These are phyloP conservation scores for Magallana ariakensis DNA, from an alignment of 1,140 invertebrate genomes.

Conservation along the genomic window DNA sequence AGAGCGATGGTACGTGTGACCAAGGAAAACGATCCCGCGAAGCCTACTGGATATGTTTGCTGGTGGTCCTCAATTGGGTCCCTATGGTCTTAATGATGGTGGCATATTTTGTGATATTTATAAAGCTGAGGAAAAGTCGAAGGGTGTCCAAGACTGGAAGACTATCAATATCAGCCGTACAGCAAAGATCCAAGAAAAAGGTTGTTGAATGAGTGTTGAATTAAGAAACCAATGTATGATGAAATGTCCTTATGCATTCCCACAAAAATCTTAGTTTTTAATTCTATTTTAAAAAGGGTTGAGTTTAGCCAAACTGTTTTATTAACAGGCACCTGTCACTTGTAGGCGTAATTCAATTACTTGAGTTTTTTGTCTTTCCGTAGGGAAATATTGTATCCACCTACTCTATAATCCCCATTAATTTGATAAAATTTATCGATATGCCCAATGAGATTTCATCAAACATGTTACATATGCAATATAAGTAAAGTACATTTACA, in stretches of 20 bases:
- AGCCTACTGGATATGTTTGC: slow-evolving; percentile 79
- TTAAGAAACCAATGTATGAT: too few species aligned
- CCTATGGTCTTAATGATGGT: slow-evolving; percentile 80
- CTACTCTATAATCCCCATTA: too few species aligned
- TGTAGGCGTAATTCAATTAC: too few species aligned
- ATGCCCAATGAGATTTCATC: too few species aligned
- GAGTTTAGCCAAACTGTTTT: too few species aligned
- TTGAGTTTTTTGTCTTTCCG: too few species aligned
- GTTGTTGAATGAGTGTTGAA: slow-evolving; percentile 46
- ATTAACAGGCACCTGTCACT: too few species aligned
- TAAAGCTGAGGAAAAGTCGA: slow-evolving; percentile 70
- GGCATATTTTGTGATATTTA: slow-evolving; percentile 80
- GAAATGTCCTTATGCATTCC: too few species aligned
- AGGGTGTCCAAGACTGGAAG: slow-evolving; percentile 64
- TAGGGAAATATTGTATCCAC: too few species aligned
- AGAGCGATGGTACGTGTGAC: slow-evolving; percentile 63
- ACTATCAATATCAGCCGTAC: slow-evolving; percentile 64
- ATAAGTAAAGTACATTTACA: not conserved
- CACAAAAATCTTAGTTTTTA: too few species aligned
- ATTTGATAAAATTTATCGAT: not conserved
- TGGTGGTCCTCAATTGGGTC: slow-evolving; percentile 80
- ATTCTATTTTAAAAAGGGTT: too few species aligned
- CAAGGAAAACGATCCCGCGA: slow-evolving; percentile 65
- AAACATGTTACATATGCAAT: too few species aligned
- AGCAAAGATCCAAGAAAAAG: slow-evolving; percentile 70